A percentile compares a stretch with the other conserved stretches of the same genome.
Evolutionary conservation across 2,888 invertebrate genomes (phyloP).

Genomic region (Coelinius sp.): DNA sequence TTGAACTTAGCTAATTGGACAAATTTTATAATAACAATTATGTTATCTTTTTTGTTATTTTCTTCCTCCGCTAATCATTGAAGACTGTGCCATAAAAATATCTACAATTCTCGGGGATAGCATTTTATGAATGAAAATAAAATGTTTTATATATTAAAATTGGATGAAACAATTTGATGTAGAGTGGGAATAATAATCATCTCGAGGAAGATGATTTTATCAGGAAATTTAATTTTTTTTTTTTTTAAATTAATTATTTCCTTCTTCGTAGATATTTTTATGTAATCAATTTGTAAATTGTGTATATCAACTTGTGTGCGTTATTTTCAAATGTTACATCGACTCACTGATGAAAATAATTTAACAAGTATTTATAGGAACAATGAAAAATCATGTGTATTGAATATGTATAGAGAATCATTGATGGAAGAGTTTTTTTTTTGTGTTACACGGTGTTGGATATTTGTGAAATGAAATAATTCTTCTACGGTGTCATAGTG

Average conservation of each 20-base stretch:
- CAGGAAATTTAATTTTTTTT: not conserved
- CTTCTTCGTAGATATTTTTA: slow-evolving; percentile 1
- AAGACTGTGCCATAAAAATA: slow-evolving; percentile 24
- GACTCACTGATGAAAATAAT: not conserved
- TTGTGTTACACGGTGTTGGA: slow-evolving; percentile 3
- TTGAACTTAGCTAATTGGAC: slow-evolving; percentile 86
- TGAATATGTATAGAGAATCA: not conserved
- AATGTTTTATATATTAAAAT: not conserved
- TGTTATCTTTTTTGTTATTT: slow-evolving; percentile 6
- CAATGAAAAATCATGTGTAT: not conserved
- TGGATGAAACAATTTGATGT: not conserved
- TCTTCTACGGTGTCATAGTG: slow-evolving; percentile 24
- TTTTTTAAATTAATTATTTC: not conserved
- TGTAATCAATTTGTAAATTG: slow-evolving; percentile 17
- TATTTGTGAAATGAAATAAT: slow-evolving; percentile 11
- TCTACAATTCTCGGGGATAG: slow-evolving; percentile 22
- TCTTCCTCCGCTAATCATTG: not conserved
- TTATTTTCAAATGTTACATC: not conserved
- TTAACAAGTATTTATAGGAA: slow-evolving; percentile 11
- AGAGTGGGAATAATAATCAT: not conserved
- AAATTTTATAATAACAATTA: not conserved
- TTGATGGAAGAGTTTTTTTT: not conserved
- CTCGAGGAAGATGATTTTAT: no score
- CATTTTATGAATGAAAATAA: not conserved
- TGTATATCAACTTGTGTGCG: slow-evolving; percentile 4